Percentiles rank a stretch among this genome's conserved stretches.
phyloP scores from a whole-genome alignment of 2,888 invertebrate genomes.

The Drosophila mettleri region DNA sequence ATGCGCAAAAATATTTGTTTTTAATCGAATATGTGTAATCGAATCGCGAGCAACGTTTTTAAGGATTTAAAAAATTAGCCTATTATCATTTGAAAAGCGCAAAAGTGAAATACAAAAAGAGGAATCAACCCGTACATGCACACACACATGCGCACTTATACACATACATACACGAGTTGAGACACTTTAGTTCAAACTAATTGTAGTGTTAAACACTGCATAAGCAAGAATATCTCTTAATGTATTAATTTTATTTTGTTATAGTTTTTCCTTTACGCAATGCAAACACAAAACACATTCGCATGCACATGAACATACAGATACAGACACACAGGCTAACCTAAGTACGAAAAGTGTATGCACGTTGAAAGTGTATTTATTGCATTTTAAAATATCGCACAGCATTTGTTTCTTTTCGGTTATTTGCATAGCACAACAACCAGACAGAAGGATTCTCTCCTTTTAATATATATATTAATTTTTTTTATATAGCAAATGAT shows the following conservation, averaged over 20 bases:
- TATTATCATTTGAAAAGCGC: slow-evolving; percentile 61
- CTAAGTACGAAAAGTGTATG: slow-evolving; percentile 56
- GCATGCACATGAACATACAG: too few relatives aligned
- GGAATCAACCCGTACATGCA: slow-evolving; percentile 27
- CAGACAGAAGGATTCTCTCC: slow-evolving; percentile 19
- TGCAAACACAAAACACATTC: slow-evolving; percentile 22
- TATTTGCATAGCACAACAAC: slow-evolving; percentile 54
- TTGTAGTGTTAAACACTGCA: slow-evolving; percentile 76
- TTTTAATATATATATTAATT: slow-evolving; percentile 21
- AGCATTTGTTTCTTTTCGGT: slow-evolving; percentile 63
- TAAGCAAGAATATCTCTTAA: slow-evolving; percentile 74
- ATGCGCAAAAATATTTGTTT: slow-evolving; percentile 60
- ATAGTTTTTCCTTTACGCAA: slow-evolving; percentile 62
- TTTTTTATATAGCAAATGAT: slow-evolving; percentile 52
- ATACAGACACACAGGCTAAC: slow-evolving; percentile 37
- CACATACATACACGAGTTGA: slow-evolving; percentile 53
- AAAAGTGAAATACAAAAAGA: slow-evolving; percentile 28
- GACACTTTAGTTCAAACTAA: slow-evolving; percentile 77
- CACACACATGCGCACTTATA: slow-evolving; percentile 36
- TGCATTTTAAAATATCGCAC: slow-evolving; percentile 66
- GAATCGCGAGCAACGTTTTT: slow-evolving; percentile 74
- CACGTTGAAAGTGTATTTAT: slow-evolving; percentile 67
- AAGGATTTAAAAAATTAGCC: slow-evolving; percentile 68
- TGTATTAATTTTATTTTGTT: slow-evolving; percentile 75
- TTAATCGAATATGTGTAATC: slow-evolving; percentile 76